These are phyloP conservation scores for Gryllus bimaculatus DNA, from an alignment of 1,140 invertebrate genomes.

Conservation along the genomic window DNA sequence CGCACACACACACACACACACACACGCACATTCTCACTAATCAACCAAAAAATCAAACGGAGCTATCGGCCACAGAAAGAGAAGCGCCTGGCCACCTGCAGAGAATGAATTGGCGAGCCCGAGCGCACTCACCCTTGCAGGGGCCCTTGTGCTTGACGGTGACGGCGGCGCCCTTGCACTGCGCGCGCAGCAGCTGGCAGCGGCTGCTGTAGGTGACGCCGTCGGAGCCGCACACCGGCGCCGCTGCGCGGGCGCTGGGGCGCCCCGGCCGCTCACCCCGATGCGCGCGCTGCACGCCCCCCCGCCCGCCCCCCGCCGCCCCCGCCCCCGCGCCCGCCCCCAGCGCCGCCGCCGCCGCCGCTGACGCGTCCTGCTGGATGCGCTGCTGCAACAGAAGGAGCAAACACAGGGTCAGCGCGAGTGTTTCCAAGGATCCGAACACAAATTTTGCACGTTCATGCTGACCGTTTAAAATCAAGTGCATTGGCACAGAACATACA, in stretches of 20 bases:
- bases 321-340: conserved; percentile 42
- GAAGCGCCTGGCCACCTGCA: not conserved
- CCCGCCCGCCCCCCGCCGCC: conserved; percentile 43
- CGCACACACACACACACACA: too few relatives aligned
- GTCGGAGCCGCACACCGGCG: conserved; percentile 69
- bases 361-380: not conserved
- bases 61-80: not conserved
- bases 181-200: conserved; percentile 63
- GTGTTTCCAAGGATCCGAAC: too few relatives aligned
- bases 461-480: too few relatives aligned
- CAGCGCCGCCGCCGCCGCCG: conserved; percentile 23
- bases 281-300: conserved; percentile 37
- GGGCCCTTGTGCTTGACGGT: conserved; percentile 58
- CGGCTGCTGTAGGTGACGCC: conserved; percentile 65
- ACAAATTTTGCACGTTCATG: too few relatives aligned
- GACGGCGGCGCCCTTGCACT: conserved; percentile 58
- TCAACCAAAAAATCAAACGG: too few relatives aligned
- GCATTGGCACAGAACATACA: too few relatives aligned
- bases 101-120: not conserved
- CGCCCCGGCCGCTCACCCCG: conserved; percentile 25
- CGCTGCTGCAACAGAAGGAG: not conserved
- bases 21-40: too few relatives aligned
- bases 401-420: not conserved
- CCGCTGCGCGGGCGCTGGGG: conserved; percentile 23
- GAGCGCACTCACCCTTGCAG: conserved; percentile 49